phyloP scores from a whole-genome alignment of 2,113 vertebrate genomes.

The Mugil cephalus region DNA sequence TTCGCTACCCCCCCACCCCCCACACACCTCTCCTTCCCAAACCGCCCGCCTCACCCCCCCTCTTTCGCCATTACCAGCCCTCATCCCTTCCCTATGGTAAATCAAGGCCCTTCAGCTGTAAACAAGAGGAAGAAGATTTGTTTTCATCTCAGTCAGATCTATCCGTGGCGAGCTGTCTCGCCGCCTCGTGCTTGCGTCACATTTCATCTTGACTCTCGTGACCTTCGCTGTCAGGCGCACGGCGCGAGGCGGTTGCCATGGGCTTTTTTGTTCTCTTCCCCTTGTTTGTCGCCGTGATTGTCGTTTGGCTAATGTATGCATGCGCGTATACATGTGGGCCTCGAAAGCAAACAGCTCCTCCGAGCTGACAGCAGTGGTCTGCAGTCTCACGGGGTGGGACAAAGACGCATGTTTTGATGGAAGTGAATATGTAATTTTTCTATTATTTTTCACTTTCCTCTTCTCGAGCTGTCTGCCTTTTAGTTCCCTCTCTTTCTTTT shows the following conservation, averaged over 20 bases:
- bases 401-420: constrained; percentile 85
- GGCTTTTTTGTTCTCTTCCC: constrained; percentile 58
- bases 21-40: not conserved
- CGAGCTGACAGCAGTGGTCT: constrained; percentile 65
- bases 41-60: not conserved
- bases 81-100: constrained; percentile 41
- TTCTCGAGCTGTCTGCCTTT: constrained; percentile 66
- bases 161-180: constrained; percentile 65
- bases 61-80: constrained; percentile 32
- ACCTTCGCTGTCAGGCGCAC: constrained; percentile 67
- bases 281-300: constrained; percentile 65
- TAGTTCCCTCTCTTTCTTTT: constrained; percentile 64
- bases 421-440: constrained; percentile 88
- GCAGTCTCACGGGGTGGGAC: constrained; percentile 64
- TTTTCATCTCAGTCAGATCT: constrained; percentile 63
- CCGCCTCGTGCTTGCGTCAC: constrained; percentile 38
- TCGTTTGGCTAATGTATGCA: constrained; percentile 77
- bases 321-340: constrained; percentile 59
- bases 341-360: constrained; percentile 52
- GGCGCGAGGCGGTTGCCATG: constrained; percentile 35
- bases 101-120: constrained; percentile 66
- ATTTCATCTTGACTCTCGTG: constrained; percentile 61
- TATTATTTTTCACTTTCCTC: constrained; percentile 75
- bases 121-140: constrained; percentile 63
- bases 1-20: not conserved